Evolutionary conservation across 1,140 invertebrate genomes (phyloP), one percentile per base, ranked within the genome.

Genomic region (Teleopsis dalmanni): DNA sequence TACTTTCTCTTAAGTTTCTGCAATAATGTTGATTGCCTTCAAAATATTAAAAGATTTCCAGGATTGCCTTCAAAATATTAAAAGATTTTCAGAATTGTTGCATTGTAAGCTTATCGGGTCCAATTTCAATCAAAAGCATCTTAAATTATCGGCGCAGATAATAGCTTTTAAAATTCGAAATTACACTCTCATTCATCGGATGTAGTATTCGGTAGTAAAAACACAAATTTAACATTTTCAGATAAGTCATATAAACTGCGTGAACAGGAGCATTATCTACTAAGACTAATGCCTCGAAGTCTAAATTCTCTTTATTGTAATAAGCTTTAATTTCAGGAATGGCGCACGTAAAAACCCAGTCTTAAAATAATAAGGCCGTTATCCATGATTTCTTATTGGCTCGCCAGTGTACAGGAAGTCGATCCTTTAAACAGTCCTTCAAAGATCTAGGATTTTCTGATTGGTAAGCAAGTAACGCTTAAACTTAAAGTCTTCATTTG

Each of bases 391-490:
- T 72, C 31, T 57, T 57, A 52, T 73, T 71, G 31, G 60, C 53
- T 42, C 48, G 55, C 59, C 60, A 73, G 45, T 60, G 52, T 16
- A 73, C 69, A 18, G 62, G 67, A 19, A 73, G 57, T 19, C 52
- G 33, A 51, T 47, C 44, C 51, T 70, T 68, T 43, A 50, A 35
- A 45, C 58, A 52, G 37, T 59, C 58, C 57, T 74, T 74, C 41
- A 76, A 56, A 11, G 61, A 56, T 55, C 64, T 55, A 44, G 69
- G 70, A 58, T 69, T 71, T 58, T 65, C 22, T 29, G 41, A 44
- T 44, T 58, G 57, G 57, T 75, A 68, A 38, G 76, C 58, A 23
- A 74, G 48, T 36, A 75, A 47, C 37, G 68, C 57, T 75, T 74
- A 18, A 73, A 47, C 34, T 67, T 65, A 25, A 52, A 62, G 57